Evolutionary conservation across 1,140 invertebrate genomes (phyloP), one percentile per base, ranked within the genome.

Genomic region (Chironomus tepperi): DNA sequence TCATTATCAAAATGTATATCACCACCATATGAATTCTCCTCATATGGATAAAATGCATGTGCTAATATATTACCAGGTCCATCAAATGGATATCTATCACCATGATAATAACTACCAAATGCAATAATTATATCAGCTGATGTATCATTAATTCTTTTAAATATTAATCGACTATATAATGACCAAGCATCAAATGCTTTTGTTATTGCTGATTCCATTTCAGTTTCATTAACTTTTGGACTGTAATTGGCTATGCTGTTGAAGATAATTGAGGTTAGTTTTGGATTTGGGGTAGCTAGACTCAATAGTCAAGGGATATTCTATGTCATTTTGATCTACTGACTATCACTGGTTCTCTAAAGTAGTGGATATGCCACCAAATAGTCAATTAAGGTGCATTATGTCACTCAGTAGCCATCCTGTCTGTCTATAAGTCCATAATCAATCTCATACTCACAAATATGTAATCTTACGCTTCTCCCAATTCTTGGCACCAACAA

Each of bases 1-100:
- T 90, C 88, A 77, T 91, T 89, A 79, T 93, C 91, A 81, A 93
- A 93, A 81, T 93, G 91, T 75, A 90, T 85, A 77, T 90, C 89
- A 19, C 90, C 90, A 73, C 87, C 87, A 42, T 82, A 82, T 7
- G 83, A 80, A 42, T 78, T 78, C 34, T 82, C 78, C 77, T 85
- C 82, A 74, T 85, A 81, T 1, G 91, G 91, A 76, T 89, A 92
- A 80, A 89, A 93, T 8, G 91, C 91, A 82, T 93, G 91, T 0
- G 91, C 91, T 43, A 93, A 83, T 74, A 91, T 87, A 43, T 83
- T 85, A 67, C 90, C 90, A 74, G 84, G 18, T 0, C 65, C 65
- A 21, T 70, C 65, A 7, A 70, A 70, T 8, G 65, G 65, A 70
- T 79, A 89, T 88, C 81, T 80, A 79, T 91, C 90, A 8, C 88